Conservation (phyloP, 2,113 vertebrate species). For the Leptosomus discolor region DNA sequence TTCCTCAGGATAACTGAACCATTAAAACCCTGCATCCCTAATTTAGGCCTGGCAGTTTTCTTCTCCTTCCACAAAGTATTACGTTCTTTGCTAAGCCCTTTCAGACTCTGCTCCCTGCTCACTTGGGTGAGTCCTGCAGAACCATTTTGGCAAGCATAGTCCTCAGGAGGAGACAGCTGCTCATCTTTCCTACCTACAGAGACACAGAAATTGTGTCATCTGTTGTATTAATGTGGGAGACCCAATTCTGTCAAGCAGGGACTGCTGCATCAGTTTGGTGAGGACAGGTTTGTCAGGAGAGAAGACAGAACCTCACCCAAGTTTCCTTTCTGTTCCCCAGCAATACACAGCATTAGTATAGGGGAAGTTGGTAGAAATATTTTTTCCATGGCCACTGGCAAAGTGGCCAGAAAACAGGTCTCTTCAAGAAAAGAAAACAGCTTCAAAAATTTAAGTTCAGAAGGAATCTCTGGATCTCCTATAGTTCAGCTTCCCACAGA, state of each 20-base stretch:
- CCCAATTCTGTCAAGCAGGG: background rate
- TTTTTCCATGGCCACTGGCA: background rate
- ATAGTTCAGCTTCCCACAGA: background rate
- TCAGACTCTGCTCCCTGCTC: background rate
- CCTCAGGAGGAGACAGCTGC: background rate
- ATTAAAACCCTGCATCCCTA: background rate
- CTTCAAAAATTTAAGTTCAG: background rate
- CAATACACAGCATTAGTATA: background rate
- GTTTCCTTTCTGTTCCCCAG: background rate
- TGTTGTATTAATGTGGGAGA: background rate
- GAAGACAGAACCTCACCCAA: background rate
- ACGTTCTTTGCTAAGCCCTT: background rate
- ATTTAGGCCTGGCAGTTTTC: background rate
- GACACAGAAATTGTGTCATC: background rate
- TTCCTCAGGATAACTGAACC: background rate
- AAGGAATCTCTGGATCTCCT: background rate
- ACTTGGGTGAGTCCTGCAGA: background rate
- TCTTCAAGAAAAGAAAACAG: background rate
- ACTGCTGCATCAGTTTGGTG: background rate
- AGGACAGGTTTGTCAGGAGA: background rate
- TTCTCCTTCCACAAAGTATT: background rate
- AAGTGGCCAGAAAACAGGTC: background rate
- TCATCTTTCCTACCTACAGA: background rate
- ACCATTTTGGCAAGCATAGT: background rate
- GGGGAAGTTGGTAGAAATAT: background rate